Evolutionary conservation across 2,113 vertebrate genomes (phyloP).

Genomic region (Notiomystis cincta): DNA sequence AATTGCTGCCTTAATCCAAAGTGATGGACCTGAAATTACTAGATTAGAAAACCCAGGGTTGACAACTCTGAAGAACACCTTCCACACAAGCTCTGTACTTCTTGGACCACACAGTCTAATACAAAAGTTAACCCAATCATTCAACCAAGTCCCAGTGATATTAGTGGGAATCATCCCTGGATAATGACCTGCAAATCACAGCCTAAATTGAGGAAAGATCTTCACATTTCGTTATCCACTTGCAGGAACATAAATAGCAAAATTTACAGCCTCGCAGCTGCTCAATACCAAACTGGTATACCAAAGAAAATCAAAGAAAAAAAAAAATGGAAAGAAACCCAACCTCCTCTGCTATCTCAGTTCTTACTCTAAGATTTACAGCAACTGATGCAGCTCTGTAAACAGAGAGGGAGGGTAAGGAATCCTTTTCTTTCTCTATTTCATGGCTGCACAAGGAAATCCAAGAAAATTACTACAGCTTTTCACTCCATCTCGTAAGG

Average conservation of each 20-base stretch:
- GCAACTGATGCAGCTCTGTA: not conserved
- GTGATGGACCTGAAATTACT: not conserved
- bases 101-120: rapidly evolving
- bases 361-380: not conserved
- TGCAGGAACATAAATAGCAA: not conserved
- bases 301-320: not conserved
- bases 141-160: not conserved
- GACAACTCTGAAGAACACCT: not conserved
- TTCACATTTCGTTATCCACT: not conserved
- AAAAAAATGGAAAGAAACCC: rapidly evolving
- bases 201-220: not conserved
- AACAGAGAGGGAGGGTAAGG: not conserved
- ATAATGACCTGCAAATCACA: not conserved
- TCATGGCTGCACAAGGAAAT: not conserved
- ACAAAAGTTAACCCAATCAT: not conserved
- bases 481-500: not conserved
- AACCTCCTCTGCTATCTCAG: not conserved
- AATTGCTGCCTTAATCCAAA: not conserved
- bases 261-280: not conserved
- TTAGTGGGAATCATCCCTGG: not conserved
- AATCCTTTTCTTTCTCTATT: not conserved
- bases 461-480: not conserved
- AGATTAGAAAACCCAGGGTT: not conserved
- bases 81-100: not conserved
- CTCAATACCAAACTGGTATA: not conserved